Evolutionary conservation across 2,113 vertebrate genomes (phyloP).

Genomic region (Gymnorhina tibicen): DNA sequence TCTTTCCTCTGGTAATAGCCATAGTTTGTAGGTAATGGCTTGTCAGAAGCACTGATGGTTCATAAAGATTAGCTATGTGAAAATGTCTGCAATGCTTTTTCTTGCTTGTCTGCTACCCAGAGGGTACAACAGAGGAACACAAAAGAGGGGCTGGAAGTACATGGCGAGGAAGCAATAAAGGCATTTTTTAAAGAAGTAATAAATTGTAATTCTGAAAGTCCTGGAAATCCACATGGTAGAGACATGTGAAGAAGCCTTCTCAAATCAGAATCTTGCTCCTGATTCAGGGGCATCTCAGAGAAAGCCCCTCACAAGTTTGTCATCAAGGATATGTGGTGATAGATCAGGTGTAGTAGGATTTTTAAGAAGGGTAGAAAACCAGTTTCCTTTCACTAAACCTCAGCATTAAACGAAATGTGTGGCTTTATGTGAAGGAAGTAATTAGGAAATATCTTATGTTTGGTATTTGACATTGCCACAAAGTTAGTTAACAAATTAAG

Average conservation of each 20-base stretch:
- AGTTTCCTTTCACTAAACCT: not conserved
- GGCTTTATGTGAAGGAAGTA: not conserved
- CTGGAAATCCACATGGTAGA: not conserved
- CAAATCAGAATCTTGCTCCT: not conserved
- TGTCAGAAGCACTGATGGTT: slow-evolving; percentile 5
- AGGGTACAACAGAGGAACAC: not conserved
- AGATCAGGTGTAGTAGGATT: not conserved
- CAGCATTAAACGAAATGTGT: not conserved
- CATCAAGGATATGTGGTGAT: not conserved
- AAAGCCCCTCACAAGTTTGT: not conserved
- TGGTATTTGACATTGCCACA: not conserved
- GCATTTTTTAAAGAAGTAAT: not conserved
- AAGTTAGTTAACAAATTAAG: not conserved
- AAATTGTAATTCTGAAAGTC: not conserved
- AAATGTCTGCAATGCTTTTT: not conserved
- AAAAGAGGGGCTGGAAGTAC: not conserved
- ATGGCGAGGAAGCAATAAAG: not conserved
- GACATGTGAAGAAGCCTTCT: not conserved
- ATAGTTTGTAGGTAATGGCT: slow-evolving; percentile 35
- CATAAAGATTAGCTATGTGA: slow-evolving; percentile 18
- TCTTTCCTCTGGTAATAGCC: not conserved
- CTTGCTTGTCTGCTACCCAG: not conserved
- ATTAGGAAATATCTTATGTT: not conserved
- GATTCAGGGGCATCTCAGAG: not conserved
- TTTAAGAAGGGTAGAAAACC: not conserved